phyloP scores from a whole-genome alignment of 2,113 vertebrate genomes.

The Seriola quinqueradiata region DNA sequence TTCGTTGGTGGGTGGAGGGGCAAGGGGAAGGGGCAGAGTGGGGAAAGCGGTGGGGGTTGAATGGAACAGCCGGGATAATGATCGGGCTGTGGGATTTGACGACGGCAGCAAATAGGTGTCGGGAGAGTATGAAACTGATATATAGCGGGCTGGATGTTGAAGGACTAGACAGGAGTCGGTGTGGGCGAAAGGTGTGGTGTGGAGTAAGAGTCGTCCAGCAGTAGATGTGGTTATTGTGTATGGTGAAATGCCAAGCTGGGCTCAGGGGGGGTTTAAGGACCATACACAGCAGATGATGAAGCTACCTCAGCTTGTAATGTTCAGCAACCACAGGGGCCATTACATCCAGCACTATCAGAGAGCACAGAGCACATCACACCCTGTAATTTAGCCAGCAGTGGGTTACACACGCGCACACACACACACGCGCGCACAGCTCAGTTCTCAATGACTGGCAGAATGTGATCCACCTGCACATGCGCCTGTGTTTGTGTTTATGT shows the following conservation, averaged over 20 bases:
- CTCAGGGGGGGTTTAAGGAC: slow-evolving; percentile 51
- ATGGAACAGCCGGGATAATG: slow-evolving; percentile 67
- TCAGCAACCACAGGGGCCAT: slow-evolving; percentile 82
- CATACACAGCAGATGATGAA: slow-evolving; percentile 67
- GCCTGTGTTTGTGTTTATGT: slow-evolving; percentile 39
- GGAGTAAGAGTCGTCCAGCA: slow-evolving; percentile 37
- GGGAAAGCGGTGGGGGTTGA: slow-evolving; percentile 39
- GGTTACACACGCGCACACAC: slow-evolving; percentile 53
- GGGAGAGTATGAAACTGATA: slow-evolving; percentile 67
- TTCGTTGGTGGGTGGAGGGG: slow-evolving; percentile 48
- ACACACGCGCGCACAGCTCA: slow-evolving; percentile 54
- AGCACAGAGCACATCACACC: slow-evolving; percentile 84
- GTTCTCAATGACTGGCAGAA: slow-evolving; percentile 62
- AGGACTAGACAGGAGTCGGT: slow-evolving; percentile 42
- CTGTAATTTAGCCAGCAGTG: slow-evolving; percentile 84
- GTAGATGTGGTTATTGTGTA: slow-evolving; percentile 59
- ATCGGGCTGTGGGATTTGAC: slow-evolving; percentile 69
- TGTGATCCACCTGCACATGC: slow-evolving; percentile 60
- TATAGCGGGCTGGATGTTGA: slow-evolving; percentile 54
- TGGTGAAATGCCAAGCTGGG: slow-evolving; percentile 59
- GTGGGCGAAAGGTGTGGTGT: slow-evolving; percentile 46
- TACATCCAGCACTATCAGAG: slow-evolving; percentile 78
- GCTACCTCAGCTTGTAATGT: slow-evolving; percentile 81
- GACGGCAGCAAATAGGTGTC: slow-evolving; percentile 68
- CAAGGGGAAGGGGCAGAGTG: slow-evolving; percentile 39